Conservation (phyloP, 1,140 invertebrate genomes). For the Thalassaphorura encarpata region DNA sequence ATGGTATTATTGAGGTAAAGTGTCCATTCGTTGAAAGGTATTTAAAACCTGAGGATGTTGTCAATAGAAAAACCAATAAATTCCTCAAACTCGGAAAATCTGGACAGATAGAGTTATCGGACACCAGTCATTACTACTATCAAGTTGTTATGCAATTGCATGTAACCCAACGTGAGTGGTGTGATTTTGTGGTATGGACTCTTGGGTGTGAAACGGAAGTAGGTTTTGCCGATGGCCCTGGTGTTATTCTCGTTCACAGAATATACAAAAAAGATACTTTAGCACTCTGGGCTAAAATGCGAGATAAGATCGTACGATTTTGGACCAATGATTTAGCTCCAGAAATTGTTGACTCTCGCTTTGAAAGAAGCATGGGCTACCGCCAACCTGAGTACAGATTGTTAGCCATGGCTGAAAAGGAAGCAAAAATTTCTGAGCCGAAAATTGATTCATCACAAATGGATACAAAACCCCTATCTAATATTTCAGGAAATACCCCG, state of each 20-base stretch:
- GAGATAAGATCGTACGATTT: conserved; percentile 12
- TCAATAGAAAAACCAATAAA: not conserved
- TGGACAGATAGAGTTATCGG: conserved; percentile 1
- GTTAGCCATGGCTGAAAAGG: too few relatives aligned
- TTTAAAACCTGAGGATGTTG: not conserved
- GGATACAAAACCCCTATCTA: too few relatives aligned
- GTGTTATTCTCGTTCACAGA: conserved; percentile 1
- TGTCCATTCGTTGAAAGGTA: not conserved
- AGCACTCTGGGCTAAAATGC: conserved; percentile 6
- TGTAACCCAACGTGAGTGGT: conserved; percentile 25
- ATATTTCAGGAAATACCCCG: too few relatives aligned
- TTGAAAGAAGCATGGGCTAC: not conserved
- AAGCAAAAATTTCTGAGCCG: too few relatives aligned
- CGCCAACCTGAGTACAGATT: conserved; percentile 10
- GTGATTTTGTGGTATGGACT: conserved; percentile 34
- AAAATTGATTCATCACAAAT: too few relatives aligned
- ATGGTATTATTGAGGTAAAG: not conserved
- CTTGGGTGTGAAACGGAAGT: not conserved
- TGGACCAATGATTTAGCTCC: conserved; percentile 11
- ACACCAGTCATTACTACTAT: conserved; percentile 17
- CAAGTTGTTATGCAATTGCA: conserved; percentile 21
- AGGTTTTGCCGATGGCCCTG: too few relatives aligned
- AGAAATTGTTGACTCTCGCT: conserved; percentile 11
- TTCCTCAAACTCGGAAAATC: not conserved
- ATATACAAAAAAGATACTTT: not conserved